Evolutionary conservation across 2,888 invertebrate genomes (phyloP).

Genomic region (Brachyptera putata): DNA sequence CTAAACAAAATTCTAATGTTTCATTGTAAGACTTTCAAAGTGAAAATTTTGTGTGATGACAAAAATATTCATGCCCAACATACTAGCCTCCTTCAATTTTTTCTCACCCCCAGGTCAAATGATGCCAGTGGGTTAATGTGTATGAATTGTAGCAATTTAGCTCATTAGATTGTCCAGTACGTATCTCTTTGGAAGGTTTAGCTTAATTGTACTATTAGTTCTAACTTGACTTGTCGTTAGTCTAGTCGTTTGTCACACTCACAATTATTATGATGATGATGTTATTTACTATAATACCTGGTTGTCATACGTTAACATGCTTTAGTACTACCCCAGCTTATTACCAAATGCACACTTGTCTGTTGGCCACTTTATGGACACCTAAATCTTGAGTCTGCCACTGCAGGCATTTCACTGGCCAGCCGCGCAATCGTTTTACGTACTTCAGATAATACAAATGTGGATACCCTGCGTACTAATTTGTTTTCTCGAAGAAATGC

Average conservation of each 20-base stretch:
- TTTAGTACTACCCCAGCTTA: conserved; percentile 33
- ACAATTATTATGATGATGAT: conserved; percentile 31
- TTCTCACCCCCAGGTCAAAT: too few species aligned
- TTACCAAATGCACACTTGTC: conserved; percentile 32
- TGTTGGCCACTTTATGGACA: conserved; percentile 35
- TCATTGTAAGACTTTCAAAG: too few species aligned
- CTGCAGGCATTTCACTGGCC: conserved; percentile 15
- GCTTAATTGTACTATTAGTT: conserved; percentile 30
- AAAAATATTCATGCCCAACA: too few species aligned
- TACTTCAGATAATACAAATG: too few species aligned
- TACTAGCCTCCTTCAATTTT: too few species aligned
- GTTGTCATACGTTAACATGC: conserved; percentile 32
- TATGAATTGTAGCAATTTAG: conserved; percentile 24
- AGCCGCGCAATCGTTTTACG: too few species aligned
- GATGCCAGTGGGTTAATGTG: conserved; percentile 33
- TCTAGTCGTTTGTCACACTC: conserved; percentile 31
- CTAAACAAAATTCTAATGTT: too few species aligned
- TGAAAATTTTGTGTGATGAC: too few species aligned
- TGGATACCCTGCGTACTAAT: too few species aligned
- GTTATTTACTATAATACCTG: conserved; percentile 29
- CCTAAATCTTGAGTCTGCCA: conserved; percentile 31
- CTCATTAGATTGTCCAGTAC: too few species aligned
- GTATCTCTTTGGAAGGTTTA: too few species aligned
- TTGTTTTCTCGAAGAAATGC: too few species aligned
- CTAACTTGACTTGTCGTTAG: conserved; percentile 28